Evolutionary conservation across 2,888 invertebrate species (phyloP), one percentile per base, ranked within the genome.

Genomic region (Cremastobaeus sp.): DNA sequence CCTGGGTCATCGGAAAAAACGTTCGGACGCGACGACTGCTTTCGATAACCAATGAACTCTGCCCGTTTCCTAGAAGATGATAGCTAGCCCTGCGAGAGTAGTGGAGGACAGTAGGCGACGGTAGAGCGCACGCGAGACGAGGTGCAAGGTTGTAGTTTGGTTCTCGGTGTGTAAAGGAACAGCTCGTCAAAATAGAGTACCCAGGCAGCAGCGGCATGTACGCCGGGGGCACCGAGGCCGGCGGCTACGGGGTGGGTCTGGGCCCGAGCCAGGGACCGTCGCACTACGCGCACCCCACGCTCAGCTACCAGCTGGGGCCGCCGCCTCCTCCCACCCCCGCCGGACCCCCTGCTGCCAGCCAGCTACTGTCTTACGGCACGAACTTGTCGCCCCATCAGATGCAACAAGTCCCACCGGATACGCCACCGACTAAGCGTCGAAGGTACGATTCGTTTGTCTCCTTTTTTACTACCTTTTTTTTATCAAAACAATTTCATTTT

Each of bases 141-240:
- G 25, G 57, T 14, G 34, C 34, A 48, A 25, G 18, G 17, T 37
- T 39, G 55, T 35, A 55, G 28, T 59, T 60, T 25, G 48, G 50
- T 52, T 41, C 30, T 55, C 15, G 8, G 57, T 20, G 52, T 17
- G 43, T 21, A 14, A 17, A 34, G 37, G 25, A 25, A 57, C 64
- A 74, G 54, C 35, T 76, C 79, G 78, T 57, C 85, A 85, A 86
- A 80, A 86, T 86, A 85, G 86, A 86, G 83, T 86, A 86, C 79
- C 84, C 85, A 64, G 83, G 83, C 48, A 82, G 79, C 45, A 84
- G 79, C 68, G 84, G 82, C 65, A 86, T 85, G 85, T 86, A 86
- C 83, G 85, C 86, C 74, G 85, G 84, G 73, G 84, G 85, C 72
- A 75, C 85, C 78, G 85, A 83, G 30, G 80, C 83, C 73, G 77